Conservation (phyloP, 2,888 invertebrate genomes). For the Apamea crenata region DNA sequence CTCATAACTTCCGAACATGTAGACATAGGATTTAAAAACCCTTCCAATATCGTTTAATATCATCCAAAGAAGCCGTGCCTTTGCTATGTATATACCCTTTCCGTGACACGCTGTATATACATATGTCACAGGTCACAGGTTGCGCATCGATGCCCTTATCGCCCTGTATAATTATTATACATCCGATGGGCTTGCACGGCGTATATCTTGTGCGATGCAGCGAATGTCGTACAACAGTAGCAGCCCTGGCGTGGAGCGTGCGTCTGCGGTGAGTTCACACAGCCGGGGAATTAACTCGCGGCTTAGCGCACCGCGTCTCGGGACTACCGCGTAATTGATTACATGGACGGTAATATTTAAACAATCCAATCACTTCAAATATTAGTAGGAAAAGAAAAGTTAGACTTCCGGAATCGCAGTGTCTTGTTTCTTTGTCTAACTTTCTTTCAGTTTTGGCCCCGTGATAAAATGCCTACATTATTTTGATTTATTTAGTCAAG, state of each 20-base stretch:
- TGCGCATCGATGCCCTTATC: too few species aligned
- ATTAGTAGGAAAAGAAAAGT: constrained; percentile 8
- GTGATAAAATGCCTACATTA: not conserved
- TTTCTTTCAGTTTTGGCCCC: not conserved
- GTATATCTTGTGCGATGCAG: not conserved
- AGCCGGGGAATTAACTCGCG: constrained; percentile 3
- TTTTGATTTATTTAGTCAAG: not conserved
- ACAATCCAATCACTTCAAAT: constrained; percentile 1
- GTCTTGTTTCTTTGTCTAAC: not conserved
- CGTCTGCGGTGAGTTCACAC: constrained; percentile 12
- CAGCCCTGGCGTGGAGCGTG: constrained; percentile 10
- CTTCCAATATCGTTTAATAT: too few species aligned
- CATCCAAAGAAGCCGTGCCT: too few species aligned
- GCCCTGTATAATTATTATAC: not conserved
- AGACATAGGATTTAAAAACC: too few species aligned
- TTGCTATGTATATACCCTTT: too few species aligned
- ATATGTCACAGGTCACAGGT: too few species aligned
- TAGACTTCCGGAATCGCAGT: not conserved
- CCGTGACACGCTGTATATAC: too few species aligned
- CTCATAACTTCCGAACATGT: too few species aligned
- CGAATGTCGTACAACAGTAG: not conserved
- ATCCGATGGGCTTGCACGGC: too few species aligned
- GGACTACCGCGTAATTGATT: constrained; percentile 32
- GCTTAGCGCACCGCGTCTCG: constrained; percentile 12
- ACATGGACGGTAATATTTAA: constrained; percentile 18